phyloP scores from a whole-genome alignment of 1,140 invertebrate genomes.

The Camponotus vicinus region DNA sequence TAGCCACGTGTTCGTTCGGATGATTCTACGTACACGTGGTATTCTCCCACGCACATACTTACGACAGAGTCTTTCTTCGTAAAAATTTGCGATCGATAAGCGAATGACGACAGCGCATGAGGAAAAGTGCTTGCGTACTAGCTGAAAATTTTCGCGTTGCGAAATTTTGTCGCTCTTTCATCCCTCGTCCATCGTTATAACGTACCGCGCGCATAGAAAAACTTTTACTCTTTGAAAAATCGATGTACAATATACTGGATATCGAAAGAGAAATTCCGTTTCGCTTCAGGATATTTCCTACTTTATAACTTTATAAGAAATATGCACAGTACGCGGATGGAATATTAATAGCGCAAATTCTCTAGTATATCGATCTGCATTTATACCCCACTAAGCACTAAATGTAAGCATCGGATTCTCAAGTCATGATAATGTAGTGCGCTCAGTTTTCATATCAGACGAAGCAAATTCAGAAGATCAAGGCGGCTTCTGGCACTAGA shows the following conservation, averaged over 20 bases:
- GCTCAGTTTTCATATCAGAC: not conserved
- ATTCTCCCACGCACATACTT: conserved; percentile 57
- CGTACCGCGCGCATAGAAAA: not conserved
- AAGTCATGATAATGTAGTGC: not conserved
- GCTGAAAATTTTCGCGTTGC: not conserved
- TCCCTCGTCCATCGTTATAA: not conserved
- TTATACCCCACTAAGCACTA: conserved; percentile 31
- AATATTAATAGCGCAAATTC: conserved; percentile 42
- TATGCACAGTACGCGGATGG: conserved; percentile 5
- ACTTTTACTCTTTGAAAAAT: not conserved
- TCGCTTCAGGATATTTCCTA: not conserved
- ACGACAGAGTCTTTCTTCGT: conserved; percentile 27
- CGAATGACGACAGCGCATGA: not conserved
- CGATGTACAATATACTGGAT: not conserved
- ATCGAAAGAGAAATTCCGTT: not conserved
- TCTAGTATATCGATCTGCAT: conserved; percentile 27
- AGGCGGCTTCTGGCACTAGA: not conserved
- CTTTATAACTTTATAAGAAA: conserved; percentile 10
- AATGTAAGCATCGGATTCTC: conserved; percentile 9
- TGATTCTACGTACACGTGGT: conserved; percentile 68
- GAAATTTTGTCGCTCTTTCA: no score
- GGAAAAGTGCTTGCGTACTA: not conserved
- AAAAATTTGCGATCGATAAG: conserved; percentile 62
- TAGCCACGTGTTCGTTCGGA: conserved; percentile 70
- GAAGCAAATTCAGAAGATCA: not conserved